phyloP scores from a whole-genome alignment of 2,113 vertebrate genomes.

The Anas platyrhynchos region DNA sequence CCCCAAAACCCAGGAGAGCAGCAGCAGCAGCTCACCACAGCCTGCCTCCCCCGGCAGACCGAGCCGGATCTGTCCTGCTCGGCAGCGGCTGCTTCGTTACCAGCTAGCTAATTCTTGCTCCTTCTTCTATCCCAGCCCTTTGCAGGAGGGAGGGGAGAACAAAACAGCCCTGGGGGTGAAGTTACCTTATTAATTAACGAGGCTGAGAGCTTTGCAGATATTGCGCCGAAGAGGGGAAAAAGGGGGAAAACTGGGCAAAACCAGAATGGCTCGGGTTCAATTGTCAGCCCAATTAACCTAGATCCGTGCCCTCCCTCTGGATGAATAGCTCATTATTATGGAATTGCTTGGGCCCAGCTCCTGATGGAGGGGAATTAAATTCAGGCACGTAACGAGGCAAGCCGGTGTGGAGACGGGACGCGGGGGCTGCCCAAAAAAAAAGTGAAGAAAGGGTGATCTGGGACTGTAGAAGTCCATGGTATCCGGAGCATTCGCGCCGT shows the following conservation, averaged over 20 bases:
- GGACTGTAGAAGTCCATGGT: not conserved
- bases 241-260: conserved; percentile 54
- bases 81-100: not conserved
- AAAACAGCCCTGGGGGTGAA: conserved; percentile 50
- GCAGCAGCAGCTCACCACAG: not conserved
- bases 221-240: not conserved
- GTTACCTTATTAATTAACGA: conserved; percentile 68
- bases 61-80: not conserved
- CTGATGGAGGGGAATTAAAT: conserved; percentile 61
- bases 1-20: not conserved
- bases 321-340: conserved; percentile 52
- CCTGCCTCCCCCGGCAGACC: not conserved
- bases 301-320: conserved; percentile 37
- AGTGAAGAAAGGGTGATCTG: not conserved
- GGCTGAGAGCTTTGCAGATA: conserved; percentile 45
- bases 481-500: not conserved
- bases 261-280: conserved; percentile 55
- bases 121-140: not conserved
- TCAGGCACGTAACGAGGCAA: conserved; percentile 53
- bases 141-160: conserved; percentile 21
- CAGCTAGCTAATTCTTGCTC: conserved; percentile 38
- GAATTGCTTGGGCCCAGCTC: conserved; percentile 51
- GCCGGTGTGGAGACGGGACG: not conserved
- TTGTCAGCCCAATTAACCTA: conserved; percentile 69
- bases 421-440: not conserved